These are phyloP conservation scores for Epinotia bilunana DNA, from an alignment of 2,888 invertebrate genomes.

Conservation along the genomic window DNA sequence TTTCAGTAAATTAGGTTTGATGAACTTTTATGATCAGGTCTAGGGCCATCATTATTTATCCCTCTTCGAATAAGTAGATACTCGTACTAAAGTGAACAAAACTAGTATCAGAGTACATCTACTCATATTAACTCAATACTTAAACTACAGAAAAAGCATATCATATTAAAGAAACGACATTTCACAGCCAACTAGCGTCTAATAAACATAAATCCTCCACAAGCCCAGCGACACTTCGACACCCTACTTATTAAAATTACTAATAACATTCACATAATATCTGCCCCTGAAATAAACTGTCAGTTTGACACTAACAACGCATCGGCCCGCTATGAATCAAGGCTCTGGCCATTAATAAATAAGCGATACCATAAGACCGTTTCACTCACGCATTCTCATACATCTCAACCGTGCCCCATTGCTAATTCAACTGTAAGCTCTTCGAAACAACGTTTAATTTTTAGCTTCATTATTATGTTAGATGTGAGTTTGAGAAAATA, in stretches of 20 bases:
- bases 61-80: too few relatives aligned
- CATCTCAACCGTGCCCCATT: background rate
- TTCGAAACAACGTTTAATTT: background rate
- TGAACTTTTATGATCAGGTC: too few relatives aligned
- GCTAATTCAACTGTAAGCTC: background rate
- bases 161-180: background rate
- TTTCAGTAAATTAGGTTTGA: too few relatives aligned
- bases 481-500: slow-evolving; percentile 12
- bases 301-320: slow-evolving; percentile 68
- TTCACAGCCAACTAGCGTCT: slow-evolving; percentile 25
- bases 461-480: too few relatives aligned
- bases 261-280: slow-evolving; percentile 44
- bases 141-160: background rate
- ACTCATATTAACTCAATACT: background rate
- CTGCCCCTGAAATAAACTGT: slow-evolving; percentile 55
- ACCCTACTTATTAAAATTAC: slow-evolving; percentile 44
- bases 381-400: background rate
- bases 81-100: too few relatives aligned
- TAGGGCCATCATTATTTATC: too few relatives aligned
- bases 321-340: slow-evolving; percentile 67
- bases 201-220: slow-evolving; percentile 29
- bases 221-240: slow-evolving; percentile 32
- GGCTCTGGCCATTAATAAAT: slow-evolving; percentile 63
- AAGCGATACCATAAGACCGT: slow-evolving; percentile 56
- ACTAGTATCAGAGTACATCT: background rate